Evolutionary conservation across 2,113 vertebrate genomes (phyloP), one percentile per base, ranked within the genome.

Genomic region (Ceyx margarethae): DNA sequence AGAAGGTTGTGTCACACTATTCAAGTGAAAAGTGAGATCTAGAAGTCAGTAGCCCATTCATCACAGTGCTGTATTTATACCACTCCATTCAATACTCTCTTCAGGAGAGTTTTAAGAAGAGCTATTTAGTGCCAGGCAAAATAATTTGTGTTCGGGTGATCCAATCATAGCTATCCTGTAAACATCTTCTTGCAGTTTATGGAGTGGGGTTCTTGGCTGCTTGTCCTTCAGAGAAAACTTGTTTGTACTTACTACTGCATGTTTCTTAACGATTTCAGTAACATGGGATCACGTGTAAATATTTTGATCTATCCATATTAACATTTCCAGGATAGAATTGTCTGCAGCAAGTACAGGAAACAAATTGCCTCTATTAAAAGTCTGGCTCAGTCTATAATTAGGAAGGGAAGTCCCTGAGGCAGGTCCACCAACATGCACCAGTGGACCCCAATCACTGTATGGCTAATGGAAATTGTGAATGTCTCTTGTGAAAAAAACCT

Each of bases 371-470:
- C 61, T 43, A 31, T 37, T 48, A 43, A 69, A 90, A 68, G 18
- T 33, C 50, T 29, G 73, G 20, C 42, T 60, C 48, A 45, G 84
- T 15, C 35, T 65, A 7, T 68, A 48, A 54, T 64, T 62, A 71
- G 53, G 42, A 51, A 58, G 66, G 66, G 40, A 71, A 42, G 20
- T 88, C 67, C 21, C n/a, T 0, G 1, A 23, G 23, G 68, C 14
- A 33, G 13, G 20, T 50, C 19, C 0, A 5, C 14, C 42, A 40
- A n/a, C 50, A 48, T 0, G 11, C 4, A 1, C 37, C 22, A 1
- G 54, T 25, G 21, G 50, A 68, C 64, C 48, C 18, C 25, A 15
- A 12, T 50, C 29, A 21, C 51, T 4, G 2, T 1, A n/a, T 4
- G 15, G 42, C 53, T 35, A 6, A 66, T 6, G 71, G 28, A 68